These are phyloP conservation scores for Pasiphila rectangulata DNA, from an alignment of 2,888 invertebrate species.

Conservation along the genomic window DNA sequence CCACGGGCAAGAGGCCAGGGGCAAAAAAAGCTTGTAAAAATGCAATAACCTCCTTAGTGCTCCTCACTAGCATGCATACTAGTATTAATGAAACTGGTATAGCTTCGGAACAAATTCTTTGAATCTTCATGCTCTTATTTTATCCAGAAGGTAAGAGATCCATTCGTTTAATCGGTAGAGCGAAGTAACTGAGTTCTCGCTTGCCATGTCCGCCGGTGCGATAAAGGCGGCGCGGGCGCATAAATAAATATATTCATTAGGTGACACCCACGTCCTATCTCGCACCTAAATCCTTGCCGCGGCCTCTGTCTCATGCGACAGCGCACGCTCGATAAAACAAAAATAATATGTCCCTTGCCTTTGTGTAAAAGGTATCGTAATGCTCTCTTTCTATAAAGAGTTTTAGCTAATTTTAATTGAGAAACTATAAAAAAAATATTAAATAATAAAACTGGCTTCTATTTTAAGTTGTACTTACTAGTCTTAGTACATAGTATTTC, in stretches of 20 bases:
- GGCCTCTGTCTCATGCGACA: slow-evolving; percentile 61
- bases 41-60: too few species aligned
- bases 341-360: slow-evolving; percentile 37
- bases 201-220: slow-evolving; percentile 54
- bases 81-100: too few species aligned
- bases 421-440: too few species aligned
- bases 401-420: slow-evolving; percentile 8
- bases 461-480: too few species aligned
- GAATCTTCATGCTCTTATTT: neutral
- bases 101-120: too few species aligned
- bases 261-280: slow-evolving; percentile 77
- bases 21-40: too few species aligned
- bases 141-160: slow-evolving; percentile 17
- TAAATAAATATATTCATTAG: slow-evolving; percentile 81
- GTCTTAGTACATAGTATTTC: too few species aligned
- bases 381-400: slow-evolving; percentile 11
- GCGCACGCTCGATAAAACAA: slow-evolving; percentile 38
- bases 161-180: slow-evolving; percentile 26
- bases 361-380: slow-evolving; percentile 21
- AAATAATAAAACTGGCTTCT: too few species aligned
- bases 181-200: slow-evolving; percentile 27
- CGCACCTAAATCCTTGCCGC: slow-evolving; percentile 74
- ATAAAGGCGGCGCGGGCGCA: slow-evolving; percentile 64
- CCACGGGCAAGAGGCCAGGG: too few species aligned
- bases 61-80: too few species aligned